Base-by-base conservation (phyloP, 2,888 invertebrate genomes). In the Phengaris arion region DNA sequence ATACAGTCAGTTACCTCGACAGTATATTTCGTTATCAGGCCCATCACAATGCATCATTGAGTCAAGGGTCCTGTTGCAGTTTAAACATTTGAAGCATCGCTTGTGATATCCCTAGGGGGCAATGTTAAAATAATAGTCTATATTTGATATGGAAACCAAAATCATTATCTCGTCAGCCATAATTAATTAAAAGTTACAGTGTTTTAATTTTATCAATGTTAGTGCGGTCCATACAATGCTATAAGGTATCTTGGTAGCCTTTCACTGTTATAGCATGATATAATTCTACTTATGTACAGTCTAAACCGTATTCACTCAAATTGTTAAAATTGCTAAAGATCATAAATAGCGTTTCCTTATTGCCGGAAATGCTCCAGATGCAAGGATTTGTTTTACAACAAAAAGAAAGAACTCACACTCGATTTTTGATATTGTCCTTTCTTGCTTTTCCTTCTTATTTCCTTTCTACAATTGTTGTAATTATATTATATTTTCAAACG, bases 31-130 rank as follows among this genome's bases (percentile, higher is more conserved):
- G 92, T 95, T 96, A 94, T 98, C 98, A 87, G 98, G 98, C 86
- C 98, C 98, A 93, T 98, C 98, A 94, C 97, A 98, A 94, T 97
- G 97, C 94, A 96, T 96, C 88, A 96, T 96, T 82, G 98, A 98
- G 94, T 98, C 97, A 93, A 98, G 95, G 87, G 96, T 96, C 94
- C 96, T 95, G 91, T 96, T 95, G 94, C 98, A 98, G 92, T 95
- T 94, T 91, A 96, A 94, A 95, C 98, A 98, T 94, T 97, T 97
- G 95, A 97, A 98, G 95, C 98, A 98, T 94, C 96, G 94, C 94
- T 96, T 97, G 95, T 98, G 98, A 96, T 97, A 98, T 85, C 96
- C 97, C 97, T 97, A 95, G 80, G 85, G 85, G 84, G 87, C 79
- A 90, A 91, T 80, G 35, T 85, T 74, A 74, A 68, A 59, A 35